phyloP scores from a whole-genome alignment of 30 jellyfish, hydroid and myxozoan species.

The Aurelia aurita complex sp. Pacific region DNA sequence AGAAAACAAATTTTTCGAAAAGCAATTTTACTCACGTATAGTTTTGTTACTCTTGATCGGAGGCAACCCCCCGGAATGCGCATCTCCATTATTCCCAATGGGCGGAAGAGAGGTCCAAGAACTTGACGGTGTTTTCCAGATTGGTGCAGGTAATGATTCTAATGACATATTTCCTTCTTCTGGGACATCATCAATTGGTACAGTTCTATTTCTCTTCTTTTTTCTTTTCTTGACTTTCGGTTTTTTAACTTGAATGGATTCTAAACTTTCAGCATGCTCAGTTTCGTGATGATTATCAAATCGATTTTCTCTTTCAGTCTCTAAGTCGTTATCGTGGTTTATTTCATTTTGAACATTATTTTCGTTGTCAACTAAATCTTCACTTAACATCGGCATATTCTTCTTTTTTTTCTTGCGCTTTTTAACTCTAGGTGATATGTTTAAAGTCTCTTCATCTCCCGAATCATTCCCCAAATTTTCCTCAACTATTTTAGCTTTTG shows the following conservation, averaged over 20 bases:
- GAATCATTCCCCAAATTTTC: conserved; percentile 9
- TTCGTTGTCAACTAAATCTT: background rate
- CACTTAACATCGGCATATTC: background rate
- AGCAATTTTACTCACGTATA: conserved; percentile 4
- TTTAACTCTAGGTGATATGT: conserved; percentile 5
- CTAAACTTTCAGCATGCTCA: conserved; percentile 38
- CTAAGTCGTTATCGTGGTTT: background rate
- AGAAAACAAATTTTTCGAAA: no score
- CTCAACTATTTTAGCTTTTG: conserved; percentile 16
- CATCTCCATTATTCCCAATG: conserved; percentile 16
- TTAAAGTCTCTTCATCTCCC: conserved; percentile 7
- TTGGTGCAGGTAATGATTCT: conserved; percentile 32
- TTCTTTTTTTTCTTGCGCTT: conserved; percentile 46
- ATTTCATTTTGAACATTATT: conserved; percentile 12
- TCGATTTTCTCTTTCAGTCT: background rate
- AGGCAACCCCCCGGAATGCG: conserved; percentile 56
- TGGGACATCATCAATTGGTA: conserved; percentile 48
- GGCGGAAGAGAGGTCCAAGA: conserved; percentile 55
- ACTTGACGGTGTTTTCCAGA: conserved; percentile 37
- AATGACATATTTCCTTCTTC: conserved; percentile 10
- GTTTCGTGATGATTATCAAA: background rate
- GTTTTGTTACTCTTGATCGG: conserved; percentile 39
- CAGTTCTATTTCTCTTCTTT: conserved; percentile 66
- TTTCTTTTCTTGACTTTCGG: conserved; percentile 53
- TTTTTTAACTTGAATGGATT: conserved; percentile 15